Evolutionary conservation across 2,888 invertebrate genomes (phyloP), one percentile per base, ranked within the genome.

Genomic region (Blera fallax): DNA sequence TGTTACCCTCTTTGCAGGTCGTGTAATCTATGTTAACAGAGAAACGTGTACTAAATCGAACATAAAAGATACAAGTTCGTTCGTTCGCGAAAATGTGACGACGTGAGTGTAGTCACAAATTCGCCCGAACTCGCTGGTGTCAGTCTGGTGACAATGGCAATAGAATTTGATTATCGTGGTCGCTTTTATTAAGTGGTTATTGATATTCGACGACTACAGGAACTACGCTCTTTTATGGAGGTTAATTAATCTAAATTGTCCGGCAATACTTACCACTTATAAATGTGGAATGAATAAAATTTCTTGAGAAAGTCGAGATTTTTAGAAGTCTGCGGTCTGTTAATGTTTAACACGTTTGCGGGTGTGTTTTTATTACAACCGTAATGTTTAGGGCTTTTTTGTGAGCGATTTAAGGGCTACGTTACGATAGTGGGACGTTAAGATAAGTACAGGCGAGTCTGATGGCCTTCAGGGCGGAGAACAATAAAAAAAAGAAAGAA

Each of bases 41-140:
- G 29, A 16, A 29, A 62, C 52, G 50, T 73, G 52, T 29, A 72
- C 54, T 34, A 40, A 72, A 64, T 72, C 34, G 64, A 56, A 79
- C 64, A 72, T 65, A 40, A 62, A 78, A 64, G 34, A 48, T 62
- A 60, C 18, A 32, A 56, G 14, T 50, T n/a, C 18, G 18, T 27
- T 40, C 24, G 27, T 37, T 67, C n/a, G 77, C 69, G 45, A 70
- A 78, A 56, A 37, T 62, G 40, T 64, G 56, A 48, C 43, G 52
- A 79, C 72, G 79, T 72, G 79, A 76, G 48, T 43, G 29, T 43
- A 48, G 67, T 76, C 48, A 76, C 76, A 76, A 67, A 65, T 45
- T 65, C 16, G 32, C 18, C 16, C 29, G 56, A 3, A n/a, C n/a
- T 21, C n/a, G 5, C 37, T 37, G 32, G 6, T 10, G 37, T 3